Conservation (phyloP, 2,888 invertebrate species). For the Caenorhabditis sp. region DNA sequence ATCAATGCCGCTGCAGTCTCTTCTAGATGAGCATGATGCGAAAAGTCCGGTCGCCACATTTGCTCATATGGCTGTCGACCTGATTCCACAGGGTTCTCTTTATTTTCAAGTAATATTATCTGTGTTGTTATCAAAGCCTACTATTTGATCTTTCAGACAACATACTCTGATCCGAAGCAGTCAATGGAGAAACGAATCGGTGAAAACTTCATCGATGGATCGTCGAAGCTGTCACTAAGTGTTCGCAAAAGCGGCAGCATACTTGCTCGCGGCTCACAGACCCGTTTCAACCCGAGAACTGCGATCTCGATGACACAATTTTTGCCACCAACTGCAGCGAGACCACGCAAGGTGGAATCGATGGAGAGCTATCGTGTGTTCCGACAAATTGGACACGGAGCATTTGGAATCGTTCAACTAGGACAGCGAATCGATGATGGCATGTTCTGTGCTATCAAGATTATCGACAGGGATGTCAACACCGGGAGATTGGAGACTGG, state of each 20-base stretch:
- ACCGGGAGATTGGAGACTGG: constrained; percentile 37
- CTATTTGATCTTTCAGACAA: constrained; percentile 34
- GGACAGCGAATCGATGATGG: constrained; percentile 24
- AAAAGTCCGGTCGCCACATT: constrained; percentile 37
- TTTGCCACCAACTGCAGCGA: constrained; percentile 12
- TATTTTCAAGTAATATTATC: constrained; percentile 35
- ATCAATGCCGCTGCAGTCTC: constrained; percentile 42
- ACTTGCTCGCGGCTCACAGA: constrained; percentile 30
- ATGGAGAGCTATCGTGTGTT: constrained; percentile 42
- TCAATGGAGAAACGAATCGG: constrained; percentile 39
- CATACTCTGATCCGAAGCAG: constrained; percentile 60
- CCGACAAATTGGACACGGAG: constrained; percentile 51
- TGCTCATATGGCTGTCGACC: constrained; percentile 35
- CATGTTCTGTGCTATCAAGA: constrained; percentile 48
- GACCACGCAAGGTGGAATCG: constrained; percentile 32
- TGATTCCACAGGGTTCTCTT: constrained; percentile 58
- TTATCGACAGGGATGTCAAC: constrained; percentile 36
- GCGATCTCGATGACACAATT: constrained; percentile 33
- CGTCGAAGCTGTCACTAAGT: constrained; percentile 23
- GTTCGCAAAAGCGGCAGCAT: constrained; percentile 41
- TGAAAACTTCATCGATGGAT: constrained; percentile 24
- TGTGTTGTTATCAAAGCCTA: neutral
- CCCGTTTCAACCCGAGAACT: constrained; percentile 11
- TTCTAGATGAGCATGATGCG: constrained; percentile 55
- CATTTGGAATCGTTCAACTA: constrained; percentile 57